Evolutionary conservation across 2,888 invertebrate genomes (phyloP), one percentile per base, ranked within the genome.

Genomic region (Scaptomyza tumidula): DNA sequence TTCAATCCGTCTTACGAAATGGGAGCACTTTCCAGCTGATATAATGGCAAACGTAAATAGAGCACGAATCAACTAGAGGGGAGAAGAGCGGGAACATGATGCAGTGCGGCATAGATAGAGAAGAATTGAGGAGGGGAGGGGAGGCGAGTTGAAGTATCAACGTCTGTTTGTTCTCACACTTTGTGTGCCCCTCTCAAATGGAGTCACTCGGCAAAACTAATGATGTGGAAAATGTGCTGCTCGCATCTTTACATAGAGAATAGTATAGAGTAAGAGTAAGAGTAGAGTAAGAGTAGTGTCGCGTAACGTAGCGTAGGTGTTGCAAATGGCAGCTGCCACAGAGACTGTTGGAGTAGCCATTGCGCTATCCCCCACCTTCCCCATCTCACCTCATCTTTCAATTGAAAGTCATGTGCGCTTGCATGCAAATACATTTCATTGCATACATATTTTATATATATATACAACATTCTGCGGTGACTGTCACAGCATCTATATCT

Each of bases 221-320:
- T 90, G 89, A 90, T 88, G 89, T 88, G 89, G 86, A 89, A 89
- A 89, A 89, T 89, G 79, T 86, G 78, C 74, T 70, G 39, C 74
- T n/a, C 19, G 74, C 70, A 57, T 50, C 65, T 62, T 56, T 64
- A 67, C 46, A 50, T 59, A 55, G 52, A 60, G 39, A 2, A 14
- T 2, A 7, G 39, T 0, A 14, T 2, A 7, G 39, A 39, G 39
- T 14, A 39, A n/a, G n/a, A n/a, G n/a, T n/a, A n/a, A n/a, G n/a
- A n/a, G n/a, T n/a, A n/a, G n/a, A n/a, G n/a, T n/a, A n/a, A n/a
- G n/a, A 39, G 58, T 60, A 71, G 70, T 1, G 19, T 19, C 1
- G 19, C 1, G 19, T 19, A 19, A 2, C 19, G 19, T 19, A 19
- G 19, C 19, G 58, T 60, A 71, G 70, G 73, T 84, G 85, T 78